Conservation (phyloP, 2,113 vertebrate genomes). For the Mesitornis unicolor region DNA sequence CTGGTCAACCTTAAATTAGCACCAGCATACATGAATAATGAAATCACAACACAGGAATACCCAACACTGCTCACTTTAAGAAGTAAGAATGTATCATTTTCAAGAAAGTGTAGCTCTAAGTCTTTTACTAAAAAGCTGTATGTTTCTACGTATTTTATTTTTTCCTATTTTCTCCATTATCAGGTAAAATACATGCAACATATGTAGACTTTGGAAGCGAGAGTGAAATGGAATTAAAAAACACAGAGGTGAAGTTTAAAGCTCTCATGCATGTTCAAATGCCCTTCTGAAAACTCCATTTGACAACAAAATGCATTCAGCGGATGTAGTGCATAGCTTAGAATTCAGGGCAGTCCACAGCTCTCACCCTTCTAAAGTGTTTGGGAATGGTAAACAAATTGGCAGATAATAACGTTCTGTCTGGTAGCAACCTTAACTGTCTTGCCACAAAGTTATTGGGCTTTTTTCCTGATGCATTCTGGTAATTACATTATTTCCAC, state of each 20-base stretch:
- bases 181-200: not conserved
- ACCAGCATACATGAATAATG: not conserved
- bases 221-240: not conserved
- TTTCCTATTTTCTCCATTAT: not conserved
- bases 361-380: not conserved
- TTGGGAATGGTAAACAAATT: constrained; percentile 50
- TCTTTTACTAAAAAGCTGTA: not conserved
- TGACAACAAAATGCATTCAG: not conserved
- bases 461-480: not conserved
- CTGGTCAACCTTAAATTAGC: not conserved
- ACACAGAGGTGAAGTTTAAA: not conserved
- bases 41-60: not conserved
- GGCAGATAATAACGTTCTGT: constrained; percentile 45
- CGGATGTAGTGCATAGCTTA: not conserved
- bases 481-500: not conserved
- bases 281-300: not conserved
- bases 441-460: not conserved
- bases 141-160: not conserved
- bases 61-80: not conserved
- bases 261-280: not conserved
- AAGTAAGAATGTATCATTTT: not conserved
- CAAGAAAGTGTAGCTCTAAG: not conserved
- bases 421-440: constrained; percentile 55
- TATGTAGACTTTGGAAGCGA: not conserved
- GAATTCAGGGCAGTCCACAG: constrained; percentile 10